Conservation (phyloP, 2,113 vertebrate species). For the Eublepharis macularius region DNA sequence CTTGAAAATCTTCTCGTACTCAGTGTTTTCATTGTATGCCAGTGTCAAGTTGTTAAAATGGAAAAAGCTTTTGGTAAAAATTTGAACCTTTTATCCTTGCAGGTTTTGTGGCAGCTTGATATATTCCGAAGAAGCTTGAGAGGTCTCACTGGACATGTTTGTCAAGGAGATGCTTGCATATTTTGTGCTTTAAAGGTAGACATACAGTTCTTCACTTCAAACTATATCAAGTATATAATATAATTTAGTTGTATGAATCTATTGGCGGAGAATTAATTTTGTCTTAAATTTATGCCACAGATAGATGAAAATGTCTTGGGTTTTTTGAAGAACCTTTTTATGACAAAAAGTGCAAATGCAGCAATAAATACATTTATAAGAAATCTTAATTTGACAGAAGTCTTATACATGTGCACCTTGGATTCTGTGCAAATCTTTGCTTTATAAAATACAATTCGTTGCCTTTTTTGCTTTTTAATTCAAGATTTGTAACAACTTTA, state of each 20-base stretch:
- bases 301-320: neutral
- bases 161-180: constrained; percentile 94
- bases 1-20: neutral
- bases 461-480: neutral
- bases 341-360: neutral
- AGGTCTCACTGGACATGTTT: constrained; percentile 90
- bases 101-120: constrained; percentile 98
- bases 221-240: neutral
- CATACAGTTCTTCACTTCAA: neutral
- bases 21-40: neutral
- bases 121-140: constrained; percentile 96
- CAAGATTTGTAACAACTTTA: neutral
- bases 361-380: neutral
- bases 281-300: neutral
- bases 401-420: neutral
- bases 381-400: neutral
- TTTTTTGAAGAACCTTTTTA: neutral
- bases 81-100: constrained; percentile 22
- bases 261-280: neutral
- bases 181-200: constrained; percentile 98
- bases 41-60: neutral
- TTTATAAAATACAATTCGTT: neutral
- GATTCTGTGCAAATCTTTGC: neutral
- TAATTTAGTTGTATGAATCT: neutral
- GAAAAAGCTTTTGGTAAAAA: neutral